These are phyloP conservation scores for Drymodes brunneopygia DNA, from an alignment of 2,113 vertebrate genomes.

Conservation along the genomic window DNA sequence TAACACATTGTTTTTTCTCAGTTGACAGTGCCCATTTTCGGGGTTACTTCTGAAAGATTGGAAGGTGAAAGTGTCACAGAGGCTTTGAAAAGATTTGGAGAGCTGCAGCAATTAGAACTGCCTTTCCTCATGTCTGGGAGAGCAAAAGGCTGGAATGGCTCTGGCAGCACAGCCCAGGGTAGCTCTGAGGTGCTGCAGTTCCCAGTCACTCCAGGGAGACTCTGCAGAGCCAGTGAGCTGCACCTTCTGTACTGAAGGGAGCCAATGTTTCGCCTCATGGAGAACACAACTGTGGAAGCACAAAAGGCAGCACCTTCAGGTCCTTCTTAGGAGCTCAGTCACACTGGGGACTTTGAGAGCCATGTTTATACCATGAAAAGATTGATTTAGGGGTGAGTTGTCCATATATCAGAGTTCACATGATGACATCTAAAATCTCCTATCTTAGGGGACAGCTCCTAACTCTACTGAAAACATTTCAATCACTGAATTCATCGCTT, in stretches of 20 bases:
- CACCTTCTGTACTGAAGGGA: neutral
- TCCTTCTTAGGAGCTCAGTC: neutral
- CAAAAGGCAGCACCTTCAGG: neutral
- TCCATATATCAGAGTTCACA: neutral
- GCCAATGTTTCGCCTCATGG: neutral
- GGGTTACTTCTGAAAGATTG: neutral
- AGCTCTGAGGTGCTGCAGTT: neutral
- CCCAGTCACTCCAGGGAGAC: neutral
- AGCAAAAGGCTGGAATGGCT: neutral
- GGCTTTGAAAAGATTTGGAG: neutral
- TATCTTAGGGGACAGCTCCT: neutral
- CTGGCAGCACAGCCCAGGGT: neutral
- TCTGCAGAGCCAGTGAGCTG: neutral
- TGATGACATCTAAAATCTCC: neutral
- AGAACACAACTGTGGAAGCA: neutral
- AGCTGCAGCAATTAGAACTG: neutral
- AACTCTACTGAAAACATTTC: constrained; percentile 18
- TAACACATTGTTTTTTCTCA: neutral
- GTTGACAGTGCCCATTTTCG: neutral
- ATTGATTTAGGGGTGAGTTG: neutral
- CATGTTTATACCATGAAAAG: neutral
- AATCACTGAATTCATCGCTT: neutral
- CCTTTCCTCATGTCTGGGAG: neutral
- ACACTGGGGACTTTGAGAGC: neutral
- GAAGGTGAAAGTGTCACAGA: neutral